phyloP scores from a whole-genome alignment of 2,888 invertebrate genomes.

The Limenitis camilla region DNA sequence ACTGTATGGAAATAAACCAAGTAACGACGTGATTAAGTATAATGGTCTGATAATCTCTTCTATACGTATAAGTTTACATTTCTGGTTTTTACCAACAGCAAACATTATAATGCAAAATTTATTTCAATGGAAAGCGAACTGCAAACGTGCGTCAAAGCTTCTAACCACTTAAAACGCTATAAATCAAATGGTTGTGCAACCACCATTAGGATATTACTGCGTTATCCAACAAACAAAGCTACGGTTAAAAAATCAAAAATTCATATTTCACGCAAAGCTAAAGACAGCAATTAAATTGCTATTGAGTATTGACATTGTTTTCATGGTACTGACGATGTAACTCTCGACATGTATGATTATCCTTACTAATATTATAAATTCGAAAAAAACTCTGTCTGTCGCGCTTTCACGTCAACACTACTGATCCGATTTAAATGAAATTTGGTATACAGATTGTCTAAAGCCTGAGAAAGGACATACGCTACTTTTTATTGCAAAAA shows the following conservation, averaged over 20 bases:
- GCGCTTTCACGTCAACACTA: no score
- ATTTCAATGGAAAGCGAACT: background rate
- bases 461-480: no score
- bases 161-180: conserved; percentile 8
- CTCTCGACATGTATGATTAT: conserved; percentile 1
- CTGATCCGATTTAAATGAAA: no score
- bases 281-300: conserved; percentile 14
- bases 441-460: no score
- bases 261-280: conserved; percentile 16
- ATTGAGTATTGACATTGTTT: conserved; percentile 5
- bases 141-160: conserved; percentile 1
- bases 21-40: conserved; percentile 25
- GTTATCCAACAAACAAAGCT: conserved; percentile 9
- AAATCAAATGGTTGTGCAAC: conserved; percentile 6
- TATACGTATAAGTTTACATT: conserved; percentile 13
- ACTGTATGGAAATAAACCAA: conserved; percentile 33
- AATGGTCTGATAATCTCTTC: conserved; percentile 29
- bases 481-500: no score
- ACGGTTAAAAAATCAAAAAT: conserved; percentile 17
- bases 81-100: background rate
- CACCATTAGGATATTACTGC: conserved; percentile 17
- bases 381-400: no score
- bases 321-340: background rate
- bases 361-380: conserved; percentile 4
- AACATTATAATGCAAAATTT: background rate